A percentile compares a stretch with the other conserved stretches of the same genome.
phyloP scores from a whole-genome alignment of 2,797 vertebrate genomes.

The Allobates femoralis region DNA sequence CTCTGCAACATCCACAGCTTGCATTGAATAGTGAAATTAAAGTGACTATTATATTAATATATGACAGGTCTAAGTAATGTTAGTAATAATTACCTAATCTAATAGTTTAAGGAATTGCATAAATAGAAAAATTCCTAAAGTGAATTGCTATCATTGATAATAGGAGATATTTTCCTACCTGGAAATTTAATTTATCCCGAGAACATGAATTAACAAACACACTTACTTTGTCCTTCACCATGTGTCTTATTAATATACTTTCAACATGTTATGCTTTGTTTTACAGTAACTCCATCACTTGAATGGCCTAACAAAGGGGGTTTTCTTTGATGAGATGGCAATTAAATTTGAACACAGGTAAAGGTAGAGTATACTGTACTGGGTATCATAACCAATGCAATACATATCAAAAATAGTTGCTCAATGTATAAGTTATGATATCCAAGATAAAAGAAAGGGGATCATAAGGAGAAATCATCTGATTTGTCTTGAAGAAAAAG shows the following conservation, averaged over 20 bases:
- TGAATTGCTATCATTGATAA: background rate
- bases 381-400: background rate
- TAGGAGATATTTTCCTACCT: too few relatives aligned
- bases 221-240: background rate
- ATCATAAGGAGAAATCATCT: too few relatives aligned
- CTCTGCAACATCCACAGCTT: too few relatives aligned
- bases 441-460: too few relatives aligned
- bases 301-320: background rate
- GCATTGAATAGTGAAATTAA: too few relatives aligned
- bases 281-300: background rate
- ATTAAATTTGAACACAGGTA: background rate
- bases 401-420: too few relatives aligned
- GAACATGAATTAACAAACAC: background rate
- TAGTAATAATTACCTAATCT: background rate
- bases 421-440: too few relatives aligned
- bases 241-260: conserved; percentile 10
- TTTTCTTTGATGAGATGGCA: conserved; percentile 2
- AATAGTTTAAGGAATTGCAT: background rate
- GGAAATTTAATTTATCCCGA: background rate
- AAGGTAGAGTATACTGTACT: background rate
- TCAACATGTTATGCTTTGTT: background rate
- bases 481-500: too few relatives aligned
- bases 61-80: too few relatives aligned
- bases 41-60: too few relatives aligned
- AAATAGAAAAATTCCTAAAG: background rate